These are phyloP conservation scores for Ptiloglossa arizonensis DNA, from an alignment of 1,140 invertebrate genomes.

Conservation along the genomic window DNA sequence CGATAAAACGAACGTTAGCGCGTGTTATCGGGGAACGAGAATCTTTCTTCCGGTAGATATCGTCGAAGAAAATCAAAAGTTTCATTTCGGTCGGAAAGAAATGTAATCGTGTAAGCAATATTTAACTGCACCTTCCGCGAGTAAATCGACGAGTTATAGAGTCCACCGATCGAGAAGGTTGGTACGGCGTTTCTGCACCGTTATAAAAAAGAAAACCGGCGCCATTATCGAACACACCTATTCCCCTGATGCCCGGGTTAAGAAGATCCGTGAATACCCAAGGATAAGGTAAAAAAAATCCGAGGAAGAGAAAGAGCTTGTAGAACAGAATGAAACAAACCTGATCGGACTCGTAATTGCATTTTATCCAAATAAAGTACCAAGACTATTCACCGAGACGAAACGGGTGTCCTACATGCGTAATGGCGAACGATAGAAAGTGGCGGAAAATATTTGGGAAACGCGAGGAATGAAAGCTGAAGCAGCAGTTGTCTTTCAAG, in stretches of 20 bases:
- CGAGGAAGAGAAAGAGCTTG: too few relatives aligned
- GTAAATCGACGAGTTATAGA: too few relatives aligned
- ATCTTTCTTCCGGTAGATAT: neutral
- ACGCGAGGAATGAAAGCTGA: neutral
- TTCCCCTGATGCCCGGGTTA: too few relatives aligned
- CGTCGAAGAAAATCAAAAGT: neutral
- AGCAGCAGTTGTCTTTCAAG: constrained; percentile 17
- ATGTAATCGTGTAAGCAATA: too few relatives aligned
- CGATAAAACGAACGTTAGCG: neutral
- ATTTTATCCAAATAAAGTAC: neutral
- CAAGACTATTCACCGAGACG: neutral
- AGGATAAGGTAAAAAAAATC: too few relatives aligned
- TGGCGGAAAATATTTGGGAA: constrained; percentile 13
- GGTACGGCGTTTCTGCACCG: too few relatives aligned
- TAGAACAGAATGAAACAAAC: neutral
- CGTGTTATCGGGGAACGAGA: neutral
- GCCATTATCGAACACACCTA: too few relatives aligned
- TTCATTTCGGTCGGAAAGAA: neutral
- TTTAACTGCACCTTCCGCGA: too few relatives aligned
- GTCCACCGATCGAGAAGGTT: too few relatives aligned
- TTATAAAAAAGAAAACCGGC: too few relatives aligned
- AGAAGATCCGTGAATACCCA: too few relatives aligned
- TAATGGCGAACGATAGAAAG: neutral
- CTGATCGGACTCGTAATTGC: neutral
- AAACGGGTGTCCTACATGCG: too few relatives aligned